phyloP scores from a whole-genome alignment of 1,140 invertebrate genomes.

The Drosophila carrolli region DNA sequence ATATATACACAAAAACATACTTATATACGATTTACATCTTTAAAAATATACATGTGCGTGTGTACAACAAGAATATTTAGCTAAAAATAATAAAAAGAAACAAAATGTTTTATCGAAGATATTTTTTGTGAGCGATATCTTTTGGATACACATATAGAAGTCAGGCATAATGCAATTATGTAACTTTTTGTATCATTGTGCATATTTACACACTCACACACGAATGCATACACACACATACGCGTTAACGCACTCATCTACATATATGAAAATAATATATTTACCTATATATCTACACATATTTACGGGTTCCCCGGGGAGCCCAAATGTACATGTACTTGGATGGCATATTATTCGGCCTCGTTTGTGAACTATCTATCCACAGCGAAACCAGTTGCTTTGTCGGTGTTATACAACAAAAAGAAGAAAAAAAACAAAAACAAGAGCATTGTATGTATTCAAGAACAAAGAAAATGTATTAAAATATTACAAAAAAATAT shows the following conservation, averaged over 20 bases:
- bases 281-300: slow-evolving; percentile 53
- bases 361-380: slow-evolving; percentile 21
- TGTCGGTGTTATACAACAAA: slow-evolving; percentile 27
- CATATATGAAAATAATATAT: slow-evolving; percentile 46
- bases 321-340: slow-evolving; percentile 18
- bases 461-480: slow-evolving; percentile 54
- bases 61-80: slow-evolving; percentile 16
- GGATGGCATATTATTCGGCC: slow-evolving; percentile 17
- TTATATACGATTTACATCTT: slow-evolving; percentile 63
- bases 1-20: slow-evolving; percentile 40
- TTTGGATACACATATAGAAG: slow-evolving; percentile 39
- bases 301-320: slow-evolving; percentile 27
- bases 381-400: slow-evolving; percentile 16
- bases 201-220: slow-evolving; percentile 32
- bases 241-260: slow-evolving; percentile 26
- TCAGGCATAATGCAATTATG: slow-evolving; percentile 48
- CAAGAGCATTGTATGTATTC: slow-evolving; percentile 46
- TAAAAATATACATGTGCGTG: slow-evolving; percentile 35
- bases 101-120: slow-evolving; percentile 18
- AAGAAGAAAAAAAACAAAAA: slow-evolving; percentile 15
- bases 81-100: slow-evolving; percentile 1
- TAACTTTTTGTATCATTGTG: slow-evolving; percentile 47
- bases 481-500: slow-evolving; percentile 38
- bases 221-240: slow-evolving; percentile 7
- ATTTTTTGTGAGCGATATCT: slow-evolving; percentile 29